Percentiles rank a stretch among this genome's conserved stretches.
Evolutionary conservation across 2,888 invertebrate genomes (phyloP).

Genomic region (Liodrosophila aerea): DNA sequence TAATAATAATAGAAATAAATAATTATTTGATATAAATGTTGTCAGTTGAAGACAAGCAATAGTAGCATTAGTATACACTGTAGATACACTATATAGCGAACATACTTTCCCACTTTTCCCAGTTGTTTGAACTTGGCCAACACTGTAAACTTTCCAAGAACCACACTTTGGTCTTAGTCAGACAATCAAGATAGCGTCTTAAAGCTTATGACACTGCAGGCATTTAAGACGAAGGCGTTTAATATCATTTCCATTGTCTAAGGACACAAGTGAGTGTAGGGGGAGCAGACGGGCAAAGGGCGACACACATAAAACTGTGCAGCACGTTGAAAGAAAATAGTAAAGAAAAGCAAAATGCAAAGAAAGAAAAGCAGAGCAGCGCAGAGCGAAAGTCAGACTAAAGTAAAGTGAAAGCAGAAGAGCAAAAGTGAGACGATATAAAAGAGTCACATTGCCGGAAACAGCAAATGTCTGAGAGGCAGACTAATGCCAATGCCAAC

Average conservation of each 20-base stretch:
- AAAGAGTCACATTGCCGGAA: slow-evolving; percentile 59
- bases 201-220: slow-evolving; percentile 36
- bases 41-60: no score
- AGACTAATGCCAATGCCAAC: slow-evolving; percentile 71
- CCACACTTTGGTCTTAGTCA: no score
- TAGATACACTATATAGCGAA: no score
- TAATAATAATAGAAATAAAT: no score
- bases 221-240: slow-evolving; percentile 37
- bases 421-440: slow-evolving; percentile 39
- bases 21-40: no score
- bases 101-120: no score
- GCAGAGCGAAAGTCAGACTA: slow-evolving; percentile 17
- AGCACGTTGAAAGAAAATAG: slow-evolving; percentile 2
- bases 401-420: slow-evolving; percentile 10
- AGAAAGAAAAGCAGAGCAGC: slow-evolving; percentile 3
- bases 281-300: slow-evolving; percentile 8
- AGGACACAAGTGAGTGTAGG: slow-evolving; percentile 12
- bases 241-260: slow-evolving; percentile 13
- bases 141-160: no score
- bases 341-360: slow-evolving; percentile 3
- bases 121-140: no score
- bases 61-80: no score
- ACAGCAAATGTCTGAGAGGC: slow-evolving; percentile 49
- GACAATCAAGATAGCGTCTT: no score
- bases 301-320: background rate